Percentiles rank a stretch among this genome's conserved stretches.
Evolutionary conservation across 2,113 vertebrate species (phyloP).

Genomic region (Globicephala melas): DNA sequence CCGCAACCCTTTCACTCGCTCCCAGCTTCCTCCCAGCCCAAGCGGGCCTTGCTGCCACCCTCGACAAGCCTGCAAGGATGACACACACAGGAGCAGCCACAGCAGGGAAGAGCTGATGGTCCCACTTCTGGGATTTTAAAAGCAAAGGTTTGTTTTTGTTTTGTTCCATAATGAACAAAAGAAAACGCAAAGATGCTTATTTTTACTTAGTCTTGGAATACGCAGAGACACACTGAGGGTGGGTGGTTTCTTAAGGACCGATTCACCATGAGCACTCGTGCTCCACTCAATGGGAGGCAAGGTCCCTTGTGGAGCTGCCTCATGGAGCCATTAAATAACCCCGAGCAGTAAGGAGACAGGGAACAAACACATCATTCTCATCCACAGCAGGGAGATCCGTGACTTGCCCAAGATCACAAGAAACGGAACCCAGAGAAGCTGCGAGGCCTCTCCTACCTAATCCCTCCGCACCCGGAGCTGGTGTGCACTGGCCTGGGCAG

Average conservation of each 20-base stretch:
- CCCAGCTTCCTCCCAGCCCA: background rate
- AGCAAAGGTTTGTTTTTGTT: background rate
- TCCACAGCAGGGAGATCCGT: background rate
- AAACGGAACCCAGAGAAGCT: no score
- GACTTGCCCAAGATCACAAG: background rate
- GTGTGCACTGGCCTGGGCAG: no score
- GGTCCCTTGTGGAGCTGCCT: background rate
- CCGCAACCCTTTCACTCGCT: rapidly evolving
- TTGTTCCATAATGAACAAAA: background rate
- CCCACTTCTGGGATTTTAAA: background rate
- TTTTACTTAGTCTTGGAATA: background rate
- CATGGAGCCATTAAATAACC: background rate
- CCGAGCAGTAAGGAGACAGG: background rate
- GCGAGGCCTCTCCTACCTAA: no score
- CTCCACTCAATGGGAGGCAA: background rate
- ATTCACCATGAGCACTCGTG: background rate
- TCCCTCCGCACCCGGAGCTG: no score
- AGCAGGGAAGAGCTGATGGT: no score
- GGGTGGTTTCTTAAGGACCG: background rate
- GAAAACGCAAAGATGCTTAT: background rate
- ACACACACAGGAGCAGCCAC: background rate
- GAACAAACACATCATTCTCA: background rate
- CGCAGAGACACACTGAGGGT: background rate
- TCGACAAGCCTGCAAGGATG: background rate
- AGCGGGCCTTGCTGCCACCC: background rate